Evolutionary conservation across 2,888 invertebrate species (phyloP).

Genomic region (Lepetodrilus schrolli): DNA sequence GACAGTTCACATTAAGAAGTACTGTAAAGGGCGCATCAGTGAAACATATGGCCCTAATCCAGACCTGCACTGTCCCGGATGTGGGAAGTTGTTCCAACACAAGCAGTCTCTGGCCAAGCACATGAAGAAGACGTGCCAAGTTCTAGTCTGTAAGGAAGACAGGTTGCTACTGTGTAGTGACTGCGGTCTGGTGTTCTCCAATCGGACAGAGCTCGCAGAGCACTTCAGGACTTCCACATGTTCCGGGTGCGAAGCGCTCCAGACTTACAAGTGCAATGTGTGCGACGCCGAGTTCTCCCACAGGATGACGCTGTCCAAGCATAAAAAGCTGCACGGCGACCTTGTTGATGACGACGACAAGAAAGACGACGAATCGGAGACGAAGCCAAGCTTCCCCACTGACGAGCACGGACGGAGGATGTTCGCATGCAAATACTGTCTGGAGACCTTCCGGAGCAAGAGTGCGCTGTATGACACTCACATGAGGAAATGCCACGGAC

Average conservation of each 20-base stretch:
- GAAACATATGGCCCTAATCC: neutral
- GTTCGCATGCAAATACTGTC: constrained; percentile 20
- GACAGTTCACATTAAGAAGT: neutral
- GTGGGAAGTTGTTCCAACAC: constrained; percentile 14
- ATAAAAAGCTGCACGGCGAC: constrained; percentile 3
- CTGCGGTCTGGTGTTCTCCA: constrained; percentile 7
- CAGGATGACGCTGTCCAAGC: constrained; percentile 1
- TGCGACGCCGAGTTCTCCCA: constrained; percentile 6
- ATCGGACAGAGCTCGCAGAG: neutral
- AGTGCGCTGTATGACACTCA: constrained; percentile 13
- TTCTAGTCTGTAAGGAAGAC: neutral
- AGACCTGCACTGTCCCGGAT: neutral
- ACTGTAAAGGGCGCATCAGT: neutral
- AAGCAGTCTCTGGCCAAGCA: constrained; percentile 18
- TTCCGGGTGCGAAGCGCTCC: neutral
- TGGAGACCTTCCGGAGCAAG: constrained; percentile 17
- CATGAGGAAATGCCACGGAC: constrained; percentile 9
- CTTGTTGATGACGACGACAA: neutral
- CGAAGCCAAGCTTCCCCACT: neutral
- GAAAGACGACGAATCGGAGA: neutral
- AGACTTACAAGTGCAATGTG: neutral
- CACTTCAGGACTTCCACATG: constrained; percentile 13
- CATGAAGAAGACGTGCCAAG: constrained; percentile 5
- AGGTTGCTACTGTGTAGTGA: constrained; percentile 1
- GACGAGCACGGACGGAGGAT: neutral